Evolutionary conservation across 2,113 vertebrate species (phyloP).

Genomic region (Dicentrarchus labrax): DNA sequence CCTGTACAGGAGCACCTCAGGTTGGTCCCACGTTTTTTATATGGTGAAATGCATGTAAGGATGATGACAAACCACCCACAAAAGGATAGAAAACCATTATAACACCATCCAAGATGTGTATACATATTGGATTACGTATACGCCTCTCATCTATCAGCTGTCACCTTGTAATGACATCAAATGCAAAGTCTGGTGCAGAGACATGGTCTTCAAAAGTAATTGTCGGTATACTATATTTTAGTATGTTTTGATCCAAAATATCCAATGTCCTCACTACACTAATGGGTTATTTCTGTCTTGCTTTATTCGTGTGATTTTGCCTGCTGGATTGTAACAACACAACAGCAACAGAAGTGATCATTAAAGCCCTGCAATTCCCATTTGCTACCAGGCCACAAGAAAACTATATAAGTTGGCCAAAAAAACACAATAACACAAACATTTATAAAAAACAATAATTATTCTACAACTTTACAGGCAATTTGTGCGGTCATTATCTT

Average conservation of each 20-base stretch:
- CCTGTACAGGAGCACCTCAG: constrained; percentile 90
- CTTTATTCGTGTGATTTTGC: background rate
- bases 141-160: background rate
- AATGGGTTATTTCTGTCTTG: background rate
- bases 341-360: background rate
- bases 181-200: background rate
- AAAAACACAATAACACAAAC: background rate
- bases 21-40: constrained; percentile 73
- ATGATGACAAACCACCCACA: background rate
- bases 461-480: background rate
- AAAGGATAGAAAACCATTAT: background rate
- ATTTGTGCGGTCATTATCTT: background rate
- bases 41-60: background rate
- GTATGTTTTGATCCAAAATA: background rate
- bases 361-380: background rate
- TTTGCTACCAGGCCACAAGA: background rate
- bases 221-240: background rate
- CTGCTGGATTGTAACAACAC: background rate
- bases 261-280: background rate
- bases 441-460: background rate
- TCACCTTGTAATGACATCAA: background rate
- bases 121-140: background rate
- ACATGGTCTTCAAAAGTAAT: background rate
- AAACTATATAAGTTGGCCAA: background rate
- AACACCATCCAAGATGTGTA: background rate